Base-by-base conservation (phyloP, 1,140 invertebrate genomes). In the Zophobas morio region DNA sequence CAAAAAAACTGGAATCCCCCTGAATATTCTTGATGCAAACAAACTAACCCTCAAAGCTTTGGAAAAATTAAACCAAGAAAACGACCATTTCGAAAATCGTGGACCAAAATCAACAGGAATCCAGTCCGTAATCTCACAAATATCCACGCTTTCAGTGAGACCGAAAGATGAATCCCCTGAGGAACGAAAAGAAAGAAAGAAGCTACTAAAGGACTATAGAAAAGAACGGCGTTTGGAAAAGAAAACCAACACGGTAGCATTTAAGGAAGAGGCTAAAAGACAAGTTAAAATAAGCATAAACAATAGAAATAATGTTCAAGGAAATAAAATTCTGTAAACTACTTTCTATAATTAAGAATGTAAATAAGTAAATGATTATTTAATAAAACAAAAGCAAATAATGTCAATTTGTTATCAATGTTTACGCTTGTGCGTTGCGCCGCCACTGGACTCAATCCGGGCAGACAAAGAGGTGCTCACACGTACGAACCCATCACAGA, bases 191-290 rank as follows among this genome's bases (percentile, higher is more conserved):
- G 90, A 93, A 80, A 89, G 97, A 51, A 98, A 99, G 86, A 90
- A 92, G 42, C 88, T 93, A 6, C 86, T 98, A 0, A 97, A 95
- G 87, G 92, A 96, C 79, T 95, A 94, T 83, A 91, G 95, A 87
- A 91, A 89, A 85, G 94, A 96, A 84, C 91, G 97, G 82, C 90
- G 96, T 85, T 84, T 92, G 74, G 96, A 98, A 84, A 94, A 94
- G 86, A 98, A 98, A 85, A 89, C 92, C 0, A 98, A 97, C 84
- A 91, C 90, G 34, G 85, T 91, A 75, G 95, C 95, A 0, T 98
- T 98, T 86, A 96, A 96, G 85, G 93, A 95, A 80, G 96, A 98
- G 85, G 94, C 95, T 86, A 95, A 95, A 84, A 86, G 90, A 40
- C 93, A 95, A 85, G 92, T 94, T 82, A 94, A 95, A 84, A 92